These are phyloP conservation scores for Phycodurus eques DNA, from an alignment of 2,113 vertebrate genomes.

Conservation along the genomic window DNA sequence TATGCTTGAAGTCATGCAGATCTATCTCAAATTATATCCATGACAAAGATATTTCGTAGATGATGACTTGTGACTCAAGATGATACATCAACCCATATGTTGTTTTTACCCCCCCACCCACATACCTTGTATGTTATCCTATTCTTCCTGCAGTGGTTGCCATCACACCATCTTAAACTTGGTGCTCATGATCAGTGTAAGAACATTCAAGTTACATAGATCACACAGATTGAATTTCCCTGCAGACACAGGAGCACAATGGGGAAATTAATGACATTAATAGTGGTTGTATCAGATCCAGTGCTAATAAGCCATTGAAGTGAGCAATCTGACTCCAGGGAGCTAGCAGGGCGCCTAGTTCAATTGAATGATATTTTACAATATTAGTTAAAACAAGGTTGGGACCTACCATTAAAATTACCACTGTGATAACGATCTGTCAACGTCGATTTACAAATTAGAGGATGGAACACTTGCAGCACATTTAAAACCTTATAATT, in stretches of 20 bases:
- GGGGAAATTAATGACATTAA: background rate
- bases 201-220: background rate
- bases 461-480: background rate
- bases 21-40: too few species aligned
- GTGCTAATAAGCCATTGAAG: background rate
- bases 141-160: background rate
- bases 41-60: too few species aligned
- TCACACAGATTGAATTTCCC: background rate
- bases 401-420: background rate
- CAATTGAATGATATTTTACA: background rate
- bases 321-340: conserved; percentile 1
- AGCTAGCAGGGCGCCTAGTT: background rate
- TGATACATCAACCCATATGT: too few species aligned
- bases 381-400: background rate
- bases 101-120: too few species aligned
- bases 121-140: too few species aligned
- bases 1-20: too few species aligned
- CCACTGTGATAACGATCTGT: background rate
- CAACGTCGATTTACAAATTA: background rate
- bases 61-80: too few species aligned
- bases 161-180: background rate
- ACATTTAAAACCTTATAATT: background rate
- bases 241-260: background rate
- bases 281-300: background rate
- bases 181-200: background rate